phyloP scores from a whole-genome alignment of 2,797 vertebrate genomes.

The Acrocephalus scirpaceus region DNA sequence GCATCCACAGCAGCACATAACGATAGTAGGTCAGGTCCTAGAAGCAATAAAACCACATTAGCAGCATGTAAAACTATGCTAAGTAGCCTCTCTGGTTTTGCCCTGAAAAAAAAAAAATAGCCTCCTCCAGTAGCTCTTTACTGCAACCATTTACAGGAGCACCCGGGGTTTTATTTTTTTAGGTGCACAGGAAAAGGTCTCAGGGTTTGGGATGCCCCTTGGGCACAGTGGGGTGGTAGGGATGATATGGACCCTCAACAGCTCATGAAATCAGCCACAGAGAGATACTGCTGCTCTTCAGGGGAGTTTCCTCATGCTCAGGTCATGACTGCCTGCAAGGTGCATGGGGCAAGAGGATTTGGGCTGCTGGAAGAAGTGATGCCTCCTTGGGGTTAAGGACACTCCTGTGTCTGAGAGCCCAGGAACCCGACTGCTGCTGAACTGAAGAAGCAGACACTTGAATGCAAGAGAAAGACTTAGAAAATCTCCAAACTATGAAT shows the following conservation, averaged over 20 bases:
- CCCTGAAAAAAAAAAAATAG: not conserved
- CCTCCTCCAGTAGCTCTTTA: not conserved
- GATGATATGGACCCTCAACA: not conserved
- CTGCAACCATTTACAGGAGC: not conserved
- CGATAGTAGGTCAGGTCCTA: conserved; percentile 38
- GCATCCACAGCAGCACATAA: conserved; percentile 6
- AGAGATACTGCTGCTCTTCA: not conserved
- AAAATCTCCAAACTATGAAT: not conserved
- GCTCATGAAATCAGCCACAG: not conserved
- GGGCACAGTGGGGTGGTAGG: not conserved
- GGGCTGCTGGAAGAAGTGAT: not conserved
- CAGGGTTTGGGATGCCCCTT: not conserved
- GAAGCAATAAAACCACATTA: conserved; percentile 62
- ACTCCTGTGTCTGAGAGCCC: not conserved
- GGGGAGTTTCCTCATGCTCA: not conserved
- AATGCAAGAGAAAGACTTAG: not conserved
- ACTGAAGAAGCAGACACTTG: not conserved
- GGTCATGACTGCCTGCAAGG: not conserved
- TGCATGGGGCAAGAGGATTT: not conserved
- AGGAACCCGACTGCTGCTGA: not conserved
- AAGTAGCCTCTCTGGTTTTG: conserved; percentile 13
- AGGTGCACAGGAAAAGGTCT: not conserved
- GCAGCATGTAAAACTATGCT: conserved; percentile 39
- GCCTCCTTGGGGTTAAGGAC: not conserved
- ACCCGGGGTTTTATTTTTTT: not conserved